Evolutionary conservation across 1,140 invertebrate genomes (phyloP), one percentile per base, ranked within the genome.

Genomic region (Cyphomyrmex costatus): DNA sequence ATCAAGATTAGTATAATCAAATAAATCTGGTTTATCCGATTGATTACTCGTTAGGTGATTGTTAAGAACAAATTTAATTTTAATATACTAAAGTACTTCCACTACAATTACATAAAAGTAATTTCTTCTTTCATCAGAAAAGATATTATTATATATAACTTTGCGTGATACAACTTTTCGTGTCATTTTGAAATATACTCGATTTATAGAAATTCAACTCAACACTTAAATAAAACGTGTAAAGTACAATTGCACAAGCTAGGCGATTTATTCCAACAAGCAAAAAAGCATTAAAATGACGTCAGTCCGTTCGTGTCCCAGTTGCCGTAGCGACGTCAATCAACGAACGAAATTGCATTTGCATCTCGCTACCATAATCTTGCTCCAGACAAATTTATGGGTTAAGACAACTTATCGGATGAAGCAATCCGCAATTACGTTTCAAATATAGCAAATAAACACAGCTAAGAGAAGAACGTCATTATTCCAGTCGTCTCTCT

Each of bases 291-390:
- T 65, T 30, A 86, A 84, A 90, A 27, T 88, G 61, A 79, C 70
- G 61, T 74, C 74, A 58, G 5, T 71, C 61, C 76, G 76, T 85
- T 74, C 63, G 49, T 61, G 76, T 88, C 60, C 86, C 56, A 27
- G 91, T 92, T 76, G 84, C 84, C 86, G 85, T 88, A 73, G 78
- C 86, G 71, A 92, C 91, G 86, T 79, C 90, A 90, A 92, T 92
- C 91, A 90, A 88, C 86, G 90, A 92, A 90, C 86, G 89, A 89
- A 92, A 92, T 92, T 90, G 89, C 90, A 92, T 92, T 91, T 92
- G 90, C 89, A 90, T 92, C 83, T 76, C 16, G 33, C 53, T 42
- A 46, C 33, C 42, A 60, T 83, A 83, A 83, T 83, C 68, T 73
- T 60, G 53, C 51, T 27, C n/a, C 68, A 56, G 56, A 74, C 53